A percentile compares a stretch with the other conserved stretches of the same genome.
These are phyloP conservation scores for Limonius californicus DNA, from an alignment of 1,140 invertebrate species.

Conservation along the genomic window DNA sequence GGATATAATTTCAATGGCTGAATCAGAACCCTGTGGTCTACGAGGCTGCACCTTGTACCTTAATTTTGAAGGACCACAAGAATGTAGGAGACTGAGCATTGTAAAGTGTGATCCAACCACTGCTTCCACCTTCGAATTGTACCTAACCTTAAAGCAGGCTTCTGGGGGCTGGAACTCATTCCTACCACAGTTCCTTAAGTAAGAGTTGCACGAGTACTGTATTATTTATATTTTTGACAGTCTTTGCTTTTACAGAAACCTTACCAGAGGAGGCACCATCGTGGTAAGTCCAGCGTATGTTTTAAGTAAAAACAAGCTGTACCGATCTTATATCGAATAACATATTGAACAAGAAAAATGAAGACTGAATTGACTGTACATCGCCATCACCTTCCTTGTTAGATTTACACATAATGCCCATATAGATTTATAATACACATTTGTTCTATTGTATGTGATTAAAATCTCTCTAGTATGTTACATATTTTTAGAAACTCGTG, in stretches of 20 bases:
- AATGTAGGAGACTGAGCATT: constrained; percentile 60
- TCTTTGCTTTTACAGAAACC: constrained; percentile 40
- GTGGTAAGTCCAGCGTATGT: constrained; percentile 43
- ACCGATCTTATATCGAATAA: constrained; percentile 31
- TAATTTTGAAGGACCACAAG: constrained; percentile 65
- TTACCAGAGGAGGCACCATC: constrained; percentile 41
- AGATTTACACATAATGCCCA: constrained; percentile 3
- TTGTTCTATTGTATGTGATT: constrained; percentile 4
- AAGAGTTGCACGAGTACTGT: too few relatives aligned
- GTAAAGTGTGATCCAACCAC: constrained; percentile 79
- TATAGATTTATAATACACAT: not conserved
- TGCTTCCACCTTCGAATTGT: constrained; percentile 81
- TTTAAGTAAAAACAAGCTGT: constrained; percentile 41
- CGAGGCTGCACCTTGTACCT: constrained; percentile 73
- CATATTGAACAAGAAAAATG: not conserved
- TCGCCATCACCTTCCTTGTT: constrained; percentile 9
- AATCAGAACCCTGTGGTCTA: constrained; percentile 80
- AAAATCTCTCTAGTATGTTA: not conserved
- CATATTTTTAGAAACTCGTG: constrained; percentile 8
- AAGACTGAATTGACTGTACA: constrained; percentile 8
- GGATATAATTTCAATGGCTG: constrained; percentile 72
- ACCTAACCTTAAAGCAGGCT: constrained; percentile 78
- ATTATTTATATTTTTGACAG: constrained; percentile 8
- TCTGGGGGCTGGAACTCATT: constrained; percentile 76
- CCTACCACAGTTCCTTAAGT: constrained; percentile 82